Evolutionary conservation across 1,140 invertebrate species (phyloP).

Genomic region (Drosophila rufa): DNA sequence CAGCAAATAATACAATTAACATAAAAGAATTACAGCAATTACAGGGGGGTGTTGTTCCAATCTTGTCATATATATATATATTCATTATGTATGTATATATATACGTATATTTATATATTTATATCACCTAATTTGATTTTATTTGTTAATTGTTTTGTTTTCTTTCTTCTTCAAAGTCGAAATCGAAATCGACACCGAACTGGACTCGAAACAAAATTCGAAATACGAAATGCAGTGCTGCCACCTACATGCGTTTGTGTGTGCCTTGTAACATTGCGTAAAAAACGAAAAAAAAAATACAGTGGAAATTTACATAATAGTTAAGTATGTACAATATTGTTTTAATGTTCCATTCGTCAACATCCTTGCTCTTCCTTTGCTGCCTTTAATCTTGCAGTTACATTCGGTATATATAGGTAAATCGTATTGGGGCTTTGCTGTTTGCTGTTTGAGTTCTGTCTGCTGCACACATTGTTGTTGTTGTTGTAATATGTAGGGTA

Average conservation of each 20-base stretch:
- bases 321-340: conserved; percentile 74
- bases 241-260: conserved; percentile 42
- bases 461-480: conserved; percentile 57
- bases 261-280: conserved; percentile 64
- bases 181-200: not conserved
- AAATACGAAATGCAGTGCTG: conserved; percentile 67
- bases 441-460: conserved; percentile 38
- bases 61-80: conserved; percentile 18
- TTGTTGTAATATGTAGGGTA: conserved; percentile 45
- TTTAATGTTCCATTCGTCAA: conserved; percentile 28
- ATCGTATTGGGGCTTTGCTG: conserved; percentile 19
- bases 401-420: conserved; percentile 49
- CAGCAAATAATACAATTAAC: conserved; percentile 79
- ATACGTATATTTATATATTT: conserved; percentile 43
- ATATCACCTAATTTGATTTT: conserved; percentile 55
- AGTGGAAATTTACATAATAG: conserved; percentile 77
- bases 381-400: conserved; percentile 54
- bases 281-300: conserved; percentile 65
- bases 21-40: conserved; percentile 75
- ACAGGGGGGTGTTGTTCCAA: conserved; percentile 22
- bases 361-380: conserved; percentile 20
- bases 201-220: conserved; percentile 25
- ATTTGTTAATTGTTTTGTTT: conserved; percentile 39
- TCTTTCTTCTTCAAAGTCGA: conserved; percentile 1
- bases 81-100: conserved; percentile 37